Evolutionary conservation across 53 echinoderm and acorn worm species (phyloP), one percentile per base, ranked within the genome.

Genomic region (Luidia sarsii): DNA sequence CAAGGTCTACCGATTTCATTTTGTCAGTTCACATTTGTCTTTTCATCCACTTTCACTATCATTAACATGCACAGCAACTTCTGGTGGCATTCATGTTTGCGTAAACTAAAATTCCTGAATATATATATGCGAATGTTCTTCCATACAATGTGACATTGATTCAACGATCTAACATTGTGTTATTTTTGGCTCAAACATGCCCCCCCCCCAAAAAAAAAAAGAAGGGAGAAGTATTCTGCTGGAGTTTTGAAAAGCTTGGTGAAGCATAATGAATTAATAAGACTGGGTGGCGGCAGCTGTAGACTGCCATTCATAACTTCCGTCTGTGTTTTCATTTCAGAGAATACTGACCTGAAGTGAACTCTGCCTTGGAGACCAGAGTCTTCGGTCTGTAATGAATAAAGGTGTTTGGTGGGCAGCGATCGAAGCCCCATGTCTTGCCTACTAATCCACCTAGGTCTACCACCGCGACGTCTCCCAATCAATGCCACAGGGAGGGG

Each of bases 301-400:
- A 59, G 27, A 29, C 2, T 9, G 57, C 75, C 39, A 45, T 75
- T 75, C 75, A 29, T 33, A 56, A 29, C 43, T 41, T 59, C 75
- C 60, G 59, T 59, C 59, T 18, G 25, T 39, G 30, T 41, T 75
- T 59, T 41, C 18, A 25, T 51, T 71, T 55, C 16, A 37, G 37
- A 75, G 37, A 13, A 14, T 24, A 27, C 75, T 75, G 75, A 75
- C 75, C 75, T 54, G 45, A 45, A 75, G 75, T 75, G 37, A 75
- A 57, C 75, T 8, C 60, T 75, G 4, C 35, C 57, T 20, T 30
- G 15, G 25, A 55, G 28, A 18, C 54, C 5, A 27, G 14, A 55
- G 56, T 25, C 25, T 4, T 56, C 73, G 55, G 55, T 54, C 73
- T 19, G 39, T 35, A 38, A 41, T 30, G 19, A 38, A 53, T 9